Conservation (phyloP, 2,797 vertebrate species). For the Acanthurus leucopareius region DNA sequence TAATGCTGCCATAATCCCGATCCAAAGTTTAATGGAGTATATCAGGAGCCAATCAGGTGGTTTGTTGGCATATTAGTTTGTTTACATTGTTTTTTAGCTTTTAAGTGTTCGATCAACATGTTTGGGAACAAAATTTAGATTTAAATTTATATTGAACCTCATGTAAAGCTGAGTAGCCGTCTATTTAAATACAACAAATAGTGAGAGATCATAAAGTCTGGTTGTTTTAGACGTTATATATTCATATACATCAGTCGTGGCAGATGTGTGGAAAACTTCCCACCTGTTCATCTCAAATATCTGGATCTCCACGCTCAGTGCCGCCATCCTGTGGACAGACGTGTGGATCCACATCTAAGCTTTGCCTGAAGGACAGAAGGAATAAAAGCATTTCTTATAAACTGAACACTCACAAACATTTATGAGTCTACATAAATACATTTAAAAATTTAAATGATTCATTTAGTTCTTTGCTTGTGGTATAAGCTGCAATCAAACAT, state of each 20-base stretch:
- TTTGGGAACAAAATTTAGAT: background rate
- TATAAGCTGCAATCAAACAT: too few relatives aligned
- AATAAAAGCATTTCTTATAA: background rate
- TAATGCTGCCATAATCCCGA: background rate
- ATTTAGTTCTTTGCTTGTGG: too few relatives aligned
- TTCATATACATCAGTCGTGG: too few relatives aligned
- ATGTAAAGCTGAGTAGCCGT: background rate
- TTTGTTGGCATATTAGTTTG: background rate
- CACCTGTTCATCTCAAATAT: background rate
- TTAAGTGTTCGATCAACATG: background rate
- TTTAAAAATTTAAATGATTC: too few relatives aligned
- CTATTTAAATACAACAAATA: background rate
- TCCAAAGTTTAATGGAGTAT: background rate
- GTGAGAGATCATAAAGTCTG: too few relatives aligned
- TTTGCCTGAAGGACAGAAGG: background rate
- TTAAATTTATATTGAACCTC: background rate
- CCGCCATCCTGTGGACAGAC: constrained; percentile 22
- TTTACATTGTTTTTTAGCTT: background rate
- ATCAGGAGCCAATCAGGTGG: background rate
- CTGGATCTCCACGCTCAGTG: background rate
- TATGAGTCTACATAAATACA: background rate
- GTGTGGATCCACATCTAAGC: background rate
- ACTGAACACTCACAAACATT: too few relatives aligned
- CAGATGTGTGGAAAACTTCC: too few relatives aligned
- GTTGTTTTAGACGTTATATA: too few relatives aligned